Evolutionary conservation across 2,888 invertebrate genomes (phyloP), one percentile per base, ranked within the genome.

Genomic region (Plagodis dolabraria): DNA sequence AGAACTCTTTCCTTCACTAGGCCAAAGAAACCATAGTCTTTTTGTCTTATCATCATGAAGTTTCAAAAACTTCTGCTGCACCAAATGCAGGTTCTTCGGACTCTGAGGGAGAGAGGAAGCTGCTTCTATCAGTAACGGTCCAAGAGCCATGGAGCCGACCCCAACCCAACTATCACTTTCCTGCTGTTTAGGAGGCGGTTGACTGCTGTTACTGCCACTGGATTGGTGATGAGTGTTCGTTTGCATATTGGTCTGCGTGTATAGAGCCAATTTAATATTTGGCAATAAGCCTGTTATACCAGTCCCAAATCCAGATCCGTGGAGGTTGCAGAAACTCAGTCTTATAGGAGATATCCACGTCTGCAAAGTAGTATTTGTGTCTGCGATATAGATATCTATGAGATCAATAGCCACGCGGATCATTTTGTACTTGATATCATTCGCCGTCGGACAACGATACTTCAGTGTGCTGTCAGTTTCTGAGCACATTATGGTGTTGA

Each of bases 21-120:
- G 95, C 99, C 99, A 99, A 34, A 99, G 87, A 81, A 99, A 99
- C 98, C 98, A 98, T 40, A 99, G 90, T 58, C 98, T 94, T 79
- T 97, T 97, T 0, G 95, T 95, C 70, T 96, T 95, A 33, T 95
- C 95, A 86, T 99, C 99, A 73, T 97, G 97, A 49, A 95, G 94
- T 76, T 95, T 96, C 46, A 98, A 83, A 82, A 97, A 96, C 93
- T 96, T 96, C 74, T 97, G 97, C 82, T 98, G 97, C 10, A 96
- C 95, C 33, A 95, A 83, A 81, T 97, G 96, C 55, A 96, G 83
- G 79, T 96, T 95, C 76, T 96, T 95, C 61, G 97, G 96, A 38
- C 96, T 95, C 80, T 95, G 94, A 35, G 96, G 96, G 70, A 97
- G 85, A 33, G 98, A 97, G 12, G 96, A 95, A 0, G 97, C 97